Evolutionary conservation across 2,888 invertebrate species (phyloP), one percentile per base, ranked within the genome.

Genomic region (Lathronympha strigana): DNA sequence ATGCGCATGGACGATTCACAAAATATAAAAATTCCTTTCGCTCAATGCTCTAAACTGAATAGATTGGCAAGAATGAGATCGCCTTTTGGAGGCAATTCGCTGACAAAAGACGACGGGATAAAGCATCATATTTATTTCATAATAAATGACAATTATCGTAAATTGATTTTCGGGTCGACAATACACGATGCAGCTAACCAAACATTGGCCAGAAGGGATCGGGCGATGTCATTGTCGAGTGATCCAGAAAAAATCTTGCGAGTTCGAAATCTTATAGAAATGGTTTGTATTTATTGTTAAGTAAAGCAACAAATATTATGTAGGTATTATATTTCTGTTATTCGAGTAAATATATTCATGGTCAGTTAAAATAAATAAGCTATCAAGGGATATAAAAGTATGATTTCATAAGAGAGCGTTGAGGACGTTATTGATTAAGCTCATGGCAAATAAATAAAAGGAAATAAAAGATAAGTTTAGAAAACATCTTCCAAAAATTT

Each of bases 121-220:
- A 87, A 88, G 88, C 81, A 85, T 90, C 90, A 91, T 91, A 91
- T 92, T 90, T 90, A 92, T 90, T 90, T 85, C 90, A 90, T 91
- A 92, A 92, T 92, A 92, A 89, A 92, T 89, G 92, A 90, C 91
- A 92, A 92, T 92, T 92, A 92, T 87, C 87, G 80, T 90, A 90
- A 92, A 92, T 91, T 90, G 91, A 91, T 90, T 90, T 84, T 80
- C 71, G 74, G 77, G 78, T 78, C 76, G 79, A 92, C 90, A 92
- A 92, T 87, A 77, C 82, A 79, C 83, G 86, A 71, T 76, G 93
- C 94, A 94, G 93, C 94, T 94, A 94, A 94, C 93, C 94, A 94
- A 94, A 94, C 93, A 94, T 93, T 93, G 93, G 93, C 93, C 93
- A 92, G 81, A 93, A 93, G 88, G 90, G 88, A 86, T 86, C 90